Evolutionary conservation across 1,140 invertebrate genomes (phyloP), one percentile per base, ranked within the genome.

Genomic region (Polyergus mexicanus): DNA sequence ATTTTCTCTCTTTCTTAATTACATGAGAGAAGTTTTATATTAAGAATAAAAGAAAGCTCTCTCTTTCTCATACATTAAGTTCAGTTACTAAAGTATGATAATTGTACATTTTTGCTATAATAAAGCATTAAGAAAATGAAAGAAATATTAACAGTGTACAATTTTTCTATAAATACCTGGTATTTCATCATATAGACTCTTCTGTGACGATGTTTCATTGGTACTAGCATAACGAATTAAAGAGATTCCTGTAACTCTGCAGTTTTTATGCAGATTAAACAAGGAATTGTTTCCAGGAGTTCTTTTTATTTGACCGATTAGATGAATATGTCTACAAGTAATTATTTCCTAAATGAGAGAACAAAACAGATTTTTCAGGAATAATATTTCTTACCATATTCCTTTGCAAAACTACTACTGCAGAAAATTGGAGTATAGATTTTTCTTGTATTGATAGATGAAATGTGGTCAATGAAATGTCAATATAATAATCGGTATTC

Each of bases 211-310:
- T 28, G 28, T 38, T 16, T 65, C 60, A 56, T 32, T 72, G 51
- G 13, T 87, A 38, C 91, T 92, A 38, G 88, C 65, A 84, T 85
- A 60, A 3, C 91, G 86, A 10, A 88, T 11, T 0, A 62, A 71
- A 44, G 25, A 60, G 10, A 84, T 69, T 38, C 22, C 74, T 41
- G 68, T 28, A 84, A 87, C 22, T 56, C 65, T 78, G 1, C 32
- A 80, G 47, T 58, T 56, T 54, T 51, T 77, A 6, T 72, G 19
- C 0, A 65, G 2, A 25, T 81, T 54, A 4, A 78, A 47, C 16
- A 83, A 3, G 22, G 3, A 32, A 68, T 71, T 65, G 4, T 16
- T 65, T 77, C 19, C 81, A 10, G 54, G 51, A 60, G 11, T 13
- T 22, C 0, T 19, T 3, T 85, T 86, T 32, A 28, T 44, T 47